These are phyloP conservation scores for Sebastes miniatus DNA, from an alignment of 2,797 vertebrate genomes.

Conservation along the genomic window DNA sequence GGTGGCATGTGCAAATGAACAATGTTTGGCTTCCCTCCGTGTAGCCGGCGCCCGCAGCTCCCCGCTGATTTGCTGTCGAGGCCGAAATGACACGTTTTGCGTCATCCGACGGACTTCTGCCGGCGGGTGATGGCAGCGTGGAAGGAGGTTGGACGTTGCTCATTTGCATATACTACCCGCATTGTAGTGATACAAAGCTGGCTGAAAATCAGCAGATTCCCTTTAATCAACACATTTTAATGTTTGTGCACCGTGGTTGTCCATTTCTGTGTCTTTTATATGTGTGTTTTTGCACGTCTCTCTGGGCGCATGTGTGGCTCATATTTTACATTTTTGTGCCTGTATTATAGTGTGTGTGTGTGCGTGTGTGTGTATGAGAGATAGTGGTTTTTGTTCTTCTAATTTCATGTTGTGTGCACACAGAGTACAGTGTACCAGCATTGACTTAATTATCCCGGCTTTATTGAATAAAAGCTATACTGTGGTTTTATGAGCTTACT, in stretches of 20 bases:
- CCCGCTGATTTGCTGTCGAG: neutral
- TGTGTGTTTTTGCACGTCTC: neutral
- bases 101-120: neutral
- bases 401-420: slow-evolving; percentile 24
- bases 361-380: neutral
- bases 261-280: neutral
- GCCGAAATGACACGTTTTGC: neutral
- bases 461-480: slow-evolving; percentile 51
- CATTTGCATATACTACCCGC: neutral
- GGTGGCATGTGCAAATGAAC: neutral
- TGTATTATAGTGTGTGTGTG: neutral
- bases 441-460: slow-evolving; percentile 55
- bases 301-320: neutral
- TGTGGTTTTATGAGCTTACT: slow-evolving; percentile 52
- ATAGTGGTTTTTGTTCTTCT: neutral
- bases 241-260: neutral
- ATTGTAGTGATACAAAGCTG: neutral
- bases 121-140: neutral
- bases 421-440: slow-evolving; percentile 26
- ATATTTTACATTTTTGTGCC: neutral
- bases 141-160: neutral
- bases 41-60: neutral
- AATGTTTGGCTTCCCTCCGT: neutral
- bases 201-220: neutral
- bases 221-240: slow-evolving; percentile 4